phyloP scores from a whole-genome alignment of 2,113 vertebrate genomes.

The Tautogolabrus adspersus region DNA sequence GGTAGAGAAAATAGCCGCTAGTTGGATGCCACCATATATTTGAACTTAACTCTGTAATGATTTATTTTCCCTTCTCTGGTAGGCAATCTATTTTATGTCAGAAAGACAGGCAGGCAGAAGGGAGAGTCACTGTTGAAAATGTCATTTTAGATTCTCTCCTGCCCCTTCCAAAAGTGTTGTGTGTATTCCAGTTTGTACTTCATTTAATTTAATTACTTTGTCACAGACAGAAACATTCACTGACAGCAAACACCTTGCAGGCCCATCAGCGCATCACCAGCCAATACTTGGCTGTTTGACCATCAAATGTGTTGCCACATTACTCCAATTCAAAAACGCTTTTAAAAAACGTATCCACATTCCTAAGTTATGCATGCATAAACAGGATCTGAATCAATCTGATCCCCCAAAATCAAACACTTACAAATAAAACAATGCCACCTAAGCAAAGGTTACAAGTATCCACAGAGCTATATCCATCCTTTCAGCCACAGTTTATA shows the following conservation, averaged over 20 bases:
- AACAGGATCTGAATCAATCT: not conserved
- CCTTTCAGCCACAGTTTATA: too few species aligned
- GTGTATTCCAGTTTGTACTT: slow-evolving; percentile 44
- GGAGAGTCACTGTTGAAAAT: slow-evolving; percentile 25
- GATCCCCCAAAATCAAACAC: not conserved
- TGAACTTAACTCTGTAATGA: slow-evolving; percentile 49
- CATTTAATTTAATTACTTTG: slow-evolving; percentile 55
- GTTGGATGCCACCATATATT: slow-evolving; percentile 47
- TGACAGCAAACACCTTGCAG: slow-evolving; percentile 49
- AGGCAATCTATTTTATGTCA: slow-evolving; percentile 53
- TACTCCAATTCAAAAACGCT: not conserved
- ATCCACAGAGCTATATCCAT: too few species aligned
- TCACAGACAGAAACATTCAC: slow-evolving; percentile 37
- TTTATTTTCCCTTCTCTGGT: slow-evolving; percentile 42
- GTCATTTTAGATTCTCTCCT: slow-evolving; percentile 42
- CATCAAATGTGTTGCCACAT: slow-evolving; percentile 8
- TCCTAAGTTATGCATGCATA: not conserved
- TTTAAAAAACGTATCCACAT: not conserved
- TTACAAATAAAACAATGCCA: too few species aligned
- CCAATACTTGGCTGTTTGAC: slow-evolving; percentile 31
- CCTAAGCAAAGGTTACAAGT: too few species aligned
- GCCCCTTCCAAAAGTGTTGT: slow-evolving; percentile 19
- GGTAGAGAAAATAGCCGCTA: slow-evolving; percentile 54
- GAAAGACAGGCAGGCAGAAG: slow-evolving; percentile 26
- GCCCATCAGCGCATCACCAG: not conserved